These are phyloP conservation scores for Ochropleura plecta DNA, from an alignment of 2,888 invertebrate genomes.

Conservation along the genomic window DNA sequence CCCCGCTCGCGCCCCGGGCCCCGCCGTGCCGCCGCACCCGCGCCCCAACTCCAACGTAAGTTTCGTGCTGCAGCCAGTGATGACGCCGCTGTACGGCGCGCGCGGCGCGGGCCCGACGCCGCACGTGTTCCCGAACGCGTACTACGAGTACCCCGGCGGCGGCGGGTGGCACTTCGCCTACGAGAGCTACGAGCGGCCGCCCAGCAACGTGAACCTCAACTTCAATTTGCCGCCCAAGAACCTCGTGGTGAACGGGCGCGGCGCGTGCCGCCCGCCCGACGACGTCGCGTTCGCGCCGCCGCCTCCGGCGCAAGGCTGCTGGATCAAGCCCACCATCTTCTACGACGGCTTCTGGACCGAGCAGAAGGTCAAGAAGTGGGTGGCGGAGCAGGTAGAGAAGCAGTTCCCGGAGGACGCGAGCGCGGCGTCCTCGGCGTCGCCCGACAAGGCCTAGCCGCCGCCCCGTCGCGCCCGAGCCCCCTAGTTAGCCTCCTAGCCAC, in stretches of 20 bases:
- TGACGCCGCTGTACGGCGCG: conserved; percentile 75
- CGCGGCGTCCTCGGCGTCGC: conserved; percentile 66
- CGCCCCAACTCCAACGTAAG: conserved; percentile 85
- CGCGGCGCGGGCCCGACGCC: conserved; percentile 74
- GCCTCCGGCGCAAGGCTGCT: conserved; percentile 81
- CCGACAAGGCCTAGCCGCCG: conserved; percentile 61
- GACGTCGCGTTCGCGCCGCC: conserved; percentile 75
- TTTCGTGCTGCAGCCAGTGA: conserved; percentile 85
- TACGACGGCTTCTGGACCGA: conserved; percentile 90
- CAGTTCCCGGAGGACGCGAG: conserved; percentile 83
- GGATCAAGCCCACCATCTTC: conserved; percentile 89
- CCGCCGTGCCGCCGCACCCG: conserved; percentile 50
- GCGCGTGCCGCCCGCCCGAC: conserved; percentile 74
- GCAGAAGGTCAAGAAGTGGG: conserved; percentile 90
- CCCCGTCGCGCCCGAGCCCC: background rate
- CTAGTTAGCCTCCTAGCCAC: conserved; percentile 11
- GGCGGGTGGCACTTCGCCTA: conserved; percentile 87
- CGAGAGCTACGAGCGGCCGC: conserved; percentile 81
- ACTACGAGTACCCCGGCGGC: conserved; percentile 84
- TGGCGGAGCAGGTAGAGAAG: conserved; percentile 88
- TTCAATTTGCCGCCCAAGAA: conserved; percentile 87
- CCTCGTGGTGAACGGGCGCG: conserved; percentile 80
- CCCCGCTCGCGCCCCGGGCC: conserved; percentile 59
- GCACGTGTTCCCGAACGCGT: conserved; percentile 78
- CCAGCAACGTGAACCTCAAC: conserved; percentile 84